phyloP scores from a whole-genome alignment of 2,113 vertebrate species.

The Nymphicus hollandicus region DNA sequence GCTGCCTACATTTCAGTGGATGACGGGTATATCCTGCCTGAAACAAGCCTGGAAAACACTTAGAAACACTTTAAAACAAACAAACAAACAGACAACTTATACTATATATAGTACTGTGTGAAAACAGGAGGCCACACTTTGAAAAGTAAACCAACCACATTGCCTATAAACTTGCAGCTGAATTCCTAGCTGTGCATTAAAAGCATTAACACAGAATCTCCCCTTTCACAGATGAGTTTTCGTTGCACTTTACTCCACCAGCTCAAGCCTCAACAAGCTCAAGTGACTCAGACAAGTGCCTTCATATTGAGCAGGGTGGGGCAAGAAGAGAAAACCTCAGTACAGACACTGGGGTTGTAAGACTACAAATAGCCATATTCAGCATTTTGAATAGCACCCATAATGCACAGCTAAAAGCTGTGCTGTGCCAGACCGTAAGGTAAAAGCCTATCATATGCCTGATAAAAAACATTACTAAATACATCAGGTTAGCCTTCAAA shows the following conservation, averaged over 20 bases:
- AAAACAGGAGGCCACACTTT: background rate
- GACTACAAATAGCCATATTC: slow-evolving; percentile 1
- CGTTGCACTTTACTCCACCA: background rate
- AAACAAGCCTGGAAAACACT: background rate
- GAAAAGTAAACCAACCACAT: background rate
- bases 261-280: slow-evolving; percentile 47
- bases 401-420: background rate
- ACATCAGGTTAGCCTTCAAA: background rate
- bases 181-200: background rate
- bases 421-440: background rate
- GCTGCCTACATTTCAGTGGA: background rate
- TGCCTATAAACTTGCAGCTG: background rate
- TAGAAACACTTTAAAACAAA: background rate
- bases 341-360: background rate
- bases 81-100: background rate
- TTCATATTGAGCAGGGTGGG: slow-evolving; percentile 24
- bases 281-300: background rate
- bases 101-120: background rate
- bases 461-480: background rate
- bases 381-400: background rate
- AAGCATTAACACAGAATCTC: background rate
- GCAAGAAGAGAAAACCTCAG: background rate
- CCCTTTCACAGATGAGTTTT: background rate
- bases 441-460: background rate
- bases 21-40: background rate